These are phyloP conservation scores for Probaryconus sp. DNA, from an alignment of 1,140 invertebrate species.

Conservation along the genomic window DNA sequence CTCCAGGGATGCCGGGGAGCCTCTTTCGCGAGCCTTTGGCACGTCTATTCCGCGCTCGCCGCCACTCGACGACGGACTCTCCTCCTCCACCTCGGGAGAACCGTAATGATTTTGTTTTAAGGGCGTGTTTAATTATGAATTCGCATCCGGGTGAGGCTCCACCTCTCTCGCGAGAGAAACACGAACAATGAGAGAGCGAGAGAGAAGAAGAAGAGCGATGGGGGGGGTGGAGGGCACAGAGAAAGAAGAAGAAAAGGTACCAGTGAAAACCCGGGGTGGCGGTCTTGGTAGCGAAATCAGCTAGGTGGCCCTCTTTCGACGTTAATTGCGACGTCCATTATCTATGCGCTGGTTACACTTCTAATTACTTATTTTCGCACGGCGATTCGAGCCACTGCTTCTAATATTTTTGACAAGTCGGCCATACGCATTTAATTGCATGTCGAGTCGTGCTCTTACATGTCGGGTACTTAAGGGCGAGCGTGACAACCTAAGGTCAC, in stretches of 20 bases:
- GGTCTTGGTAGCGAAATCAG: constrained; percentile 57
- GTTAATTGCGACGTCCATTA: constrained; percentile 74
- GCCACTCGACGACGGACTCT: constrained; percentile 56
- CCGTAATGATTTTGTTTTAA: constrained; percentile 79
- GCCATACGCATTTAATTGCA: constrained; percentile 67
- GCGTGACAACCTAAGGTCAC: too few species aligned
- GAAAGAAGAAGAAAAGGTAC: constrained; percentile 46
- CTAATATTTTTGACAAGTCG: constrained; percentile 72
- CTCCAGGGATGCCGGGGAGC: constrained; percentile 13
- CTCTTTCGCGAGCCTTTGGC: constrained; percentile 55
- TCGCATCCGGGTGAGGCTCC: constrained; percentile 77
- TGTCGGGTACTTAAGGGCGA: too few species aligned
- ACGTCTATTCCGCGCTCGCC: constrained; percentile 22
- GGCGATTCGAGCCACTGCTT: constrained; percentile 63
- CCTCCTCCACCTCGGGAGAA: constrained; percentile 65
- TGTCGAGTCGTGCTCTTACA: constrained; percentile 44
- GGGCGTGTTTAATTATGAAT: constrained; percentile 80
- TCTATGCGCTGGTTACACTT: constrained; percentile 70
- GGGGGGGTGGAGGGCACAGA: constrained; percentile 40
- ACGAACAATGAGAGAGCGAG: constrained; percentile 22
- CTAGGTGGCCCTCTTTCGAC: constrained; percentile 71
- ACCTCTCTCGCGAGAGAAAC: constrained; percentile 66
- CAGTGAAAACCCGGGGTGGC: constrained; percentile 33
- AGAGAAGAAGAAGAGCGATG: too few species aligned
- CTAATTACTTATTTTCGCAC: constrained; percentile 74